Conservation (phyloP, 2,888 invertebrate species). For the Itoplectis maculator region DNA sequence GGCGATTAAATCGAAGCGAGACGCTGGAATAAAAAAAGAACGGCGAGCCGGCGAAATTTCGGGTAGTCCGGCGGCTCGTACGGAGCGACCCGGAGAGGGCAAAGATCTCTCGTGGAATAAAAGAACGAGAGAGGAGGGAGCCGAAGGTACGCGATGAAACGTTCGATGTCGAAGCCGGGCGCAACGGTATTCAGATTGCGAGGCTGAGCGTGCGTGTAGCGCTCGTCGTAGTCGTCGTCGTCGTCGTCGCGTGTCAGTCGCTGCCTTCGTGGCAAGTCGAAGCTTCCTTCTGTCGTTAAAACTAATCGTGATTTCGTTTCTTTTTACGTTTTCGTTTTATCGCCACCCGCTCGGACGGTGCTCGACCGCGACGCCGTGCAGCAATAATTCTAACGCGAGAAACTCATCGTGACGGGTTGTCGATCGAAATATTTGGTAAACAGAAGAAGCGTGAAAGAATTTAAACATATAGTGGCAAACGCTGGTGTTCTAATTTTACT, state of each 20-base stretch:
- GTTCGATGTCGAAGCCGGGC: slow-evolving; percentile 47
- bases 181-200: slow-evolving; percentile 48
- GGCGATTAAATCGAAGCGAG: slow-evolving; percentile 57
- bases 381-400: no score
- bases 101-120: slow-evolving; percentile 33
- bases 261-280: background rate
- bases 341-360: no score
- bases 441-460: no score
- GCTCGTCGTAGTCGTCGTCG: background rate
- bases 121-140: slow-evolving; percentile 40
- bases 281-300: background rate
- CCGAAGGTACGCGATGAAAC: slow-evolving; percentile 61
- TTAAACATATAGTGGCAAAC: no score
- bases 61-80: no score
- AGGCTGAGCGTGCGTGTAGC: slow-evolving; percentile 4
- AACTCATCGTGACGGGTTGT: no score
- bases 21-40: background rate
- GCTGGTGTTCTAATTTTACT: no score
- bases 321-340: background rate
- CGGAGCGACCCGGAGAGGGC: slow-evolving; percentile 38
- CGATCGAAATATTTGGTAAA: no score
- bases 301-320: no score
- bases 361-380: no score
- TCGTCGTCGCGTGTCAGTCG: background rate
- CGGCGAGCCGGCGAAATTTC: no score